Evolutionary conservation across 2,113 vertebrate genomes (phyloP).

Genomic region (Naja naja): DNA sequence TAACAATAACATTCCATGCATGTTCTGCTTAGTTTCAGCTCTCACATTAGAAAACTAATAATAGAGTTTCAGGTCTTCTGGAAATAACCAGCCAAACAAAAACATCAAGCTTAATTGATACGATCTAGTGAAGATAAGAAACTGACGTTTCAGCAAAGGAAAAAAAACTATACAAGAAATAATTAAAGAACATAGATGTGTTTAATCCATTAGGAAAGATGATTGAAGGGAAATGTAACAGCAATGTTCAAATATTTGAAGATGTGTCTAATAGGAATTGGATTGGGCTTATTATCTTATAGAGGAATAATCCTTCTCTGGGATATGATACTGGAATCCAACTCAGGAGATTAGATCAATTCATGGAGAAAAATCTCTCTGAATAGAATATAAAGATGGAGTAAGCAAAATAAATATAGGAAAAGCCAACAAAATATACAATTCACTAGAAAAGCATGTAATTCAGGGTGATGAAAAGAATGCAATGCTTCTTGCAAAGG

Average conservation of each 20-base stretch:
- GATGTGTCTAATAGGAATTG: background rate
- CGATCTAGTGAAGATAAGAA: background rate
- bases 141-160: background rate
- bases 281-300: background rate
- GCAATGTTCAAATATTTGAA: background rate
- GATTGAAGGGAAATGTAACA: background rate
- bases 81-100: background rate
- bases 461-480: background rate
- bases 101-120: too few species aligned
- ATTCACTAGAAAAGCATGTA: background rate
- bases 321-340: background rate
- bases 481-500: background rate
- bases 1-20: background rate
- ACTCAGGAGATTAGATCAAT: background rate
- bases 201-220: background rate
- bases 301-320: background rate
- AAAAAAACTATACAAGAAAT: background rate
- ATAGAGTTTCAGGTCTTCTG: background rate
- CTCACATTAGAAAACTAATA: background rate
- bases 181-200: background rate
- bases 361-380: background rate
- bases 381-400: background rate
- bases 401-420: background rate
- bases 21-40: background rate
- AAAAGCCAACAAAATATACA: background rate